A percentile compares a stretch with the other conserved stretches of the same genome.
phyloP scores from a whole-genome alignment of 2,113 vertebrate species.

The Odobenus rosmarus region DNA sequence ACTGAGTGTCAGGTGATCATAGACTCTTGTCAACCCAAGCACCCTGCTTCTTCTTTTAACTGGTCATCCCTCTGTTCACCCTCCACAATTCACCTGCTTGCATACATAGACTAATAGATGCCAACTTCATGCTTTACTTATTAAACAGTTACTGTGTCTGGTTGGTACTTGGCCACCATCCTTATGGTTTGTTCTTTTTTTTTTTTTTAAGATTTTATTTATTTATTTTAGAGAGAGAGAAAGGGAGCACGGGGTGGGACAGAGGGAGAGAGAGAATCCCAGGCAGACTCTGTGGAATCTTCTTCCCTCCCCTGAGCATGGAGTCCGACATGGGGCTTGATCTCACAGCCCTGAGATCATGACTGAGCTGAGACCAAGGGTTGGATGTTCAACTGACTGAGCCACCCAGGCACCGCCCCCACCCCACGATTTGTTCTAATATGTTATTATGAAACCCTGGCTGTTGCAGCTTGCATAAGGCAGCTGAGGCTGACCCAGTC shows the following conservation, averaged over 20 bases:
- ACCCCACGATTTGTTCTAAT: background rate
- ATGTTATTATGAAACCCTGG: rapidly evolving
- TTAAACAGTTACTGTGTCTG: background rate
- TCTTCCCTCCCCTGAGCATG: background rate
- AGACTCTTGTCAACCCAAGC: no score
- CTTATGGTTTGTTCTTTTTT: background rate
- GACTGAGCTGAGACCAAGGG: background rate
- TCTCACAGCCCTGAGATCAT: background rate
- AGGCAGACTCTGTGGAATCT: background rate
- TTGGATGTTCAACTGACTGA: background rate
- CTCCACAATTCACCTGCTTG: background rate
- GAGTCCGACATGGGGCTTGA: background rate
- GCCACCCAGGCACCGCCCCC: no score
- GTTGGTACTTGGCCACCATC: background rate
- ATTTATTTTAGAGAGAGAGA: background rate
- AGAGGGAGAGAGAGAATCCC: background rate
- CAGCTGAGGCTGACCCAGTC: background rate
- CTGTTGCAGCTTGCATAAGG: no score
- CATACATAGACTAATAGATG: rapidly evolving
- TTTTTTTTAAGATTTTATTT: background rate
- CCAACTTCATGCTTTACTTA: rapidly evolving
- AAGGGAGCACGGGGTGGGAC: background rate
- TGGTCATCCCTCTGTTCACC: background rate
- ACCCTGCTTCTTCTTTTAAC: background rate
- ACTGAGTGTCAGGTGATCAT: rapidly evolving